A percentile compares a stretch with the other conserved stretches of the same genome.
These are phyloP conservation scores for Macroramphosus scolopax DNA, from an alignment of 2,797 vertebrate genomes.

Conservation along the genomic window DNA sequence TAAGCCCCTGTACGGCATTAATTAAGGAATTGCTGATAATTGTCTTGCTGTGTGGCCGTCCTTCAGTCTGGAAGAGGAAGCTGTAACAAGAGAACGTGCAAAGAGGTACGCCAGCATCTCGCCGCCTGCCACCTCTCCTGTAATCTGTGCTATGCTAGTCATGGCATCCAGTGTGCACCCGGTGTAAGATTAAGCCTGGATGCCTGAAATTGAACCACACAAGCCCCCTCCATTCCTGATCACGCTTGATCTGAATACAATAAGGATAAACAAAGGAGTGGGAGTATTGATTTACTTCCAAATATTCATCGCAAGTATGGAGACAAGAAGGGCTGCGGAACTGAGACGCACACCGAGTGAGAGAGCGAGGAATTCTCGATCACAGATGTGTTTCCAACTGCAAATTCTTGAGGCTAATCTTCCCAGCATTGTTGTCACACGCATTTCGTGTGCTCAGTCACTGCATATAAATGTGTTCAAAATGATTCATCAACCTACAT, in stretches of 20 bases:
- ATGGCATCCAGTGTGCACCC: slow-evolving; percentile 39
- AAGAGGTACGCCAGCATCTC: slow-evolving; percentile 43
- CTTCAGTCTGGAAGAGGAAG: slow-evolving; percentile 39
- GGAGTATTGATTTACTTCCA: slow-evolving; percentile 8
- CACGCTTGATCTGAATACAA: slow-evolving; percentile 13
- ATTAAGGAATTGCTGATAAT: slow-evolving; percentile 59
- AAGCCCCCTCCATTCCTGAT: slow-evolving; percentile 3
- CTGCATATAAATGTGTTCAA: slow-evolving; percentile 25
- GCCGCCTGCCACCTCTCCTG: slow-evolving; percentile 51
- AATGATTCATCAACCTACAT: not conserved
- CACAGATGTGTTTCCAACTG: slow-evolving; percentile 20
- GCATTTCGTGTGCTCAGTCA: slow-evolving; percentile 22
- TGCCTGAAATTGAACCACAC: slow-evolving; percentile 7
- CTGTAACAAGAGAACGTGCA: slow-evolving; percentile 61
- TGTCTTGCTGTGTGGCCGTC: slow-evolving; percentile 26
- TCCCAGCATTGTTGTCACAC: slow-evolving; percentile 32
- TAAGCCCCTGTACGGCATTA: slow-evolving; percentile 25
- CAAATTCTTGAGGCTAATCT: slow-evolving; percentile 33
- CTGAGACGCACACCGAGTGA: not conserved
- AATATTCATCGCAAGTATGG: slow-evolving; percentile 15
- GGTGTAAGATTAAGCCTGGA: slow-evolving; percentile 29
- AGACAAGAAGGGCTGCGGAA: not conserved
- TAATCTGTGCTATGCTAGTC: slow-evolving; percentile 49
- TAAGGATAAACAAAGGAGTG: slow-evolving; percentile 8
- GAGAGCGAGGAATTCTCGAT: slow-evolving; percentile 1